These are phyloP conservation scores for Gryon sp. DNA, from an alignment of 1,140 invertebrate species.

Conservation along the genomic window DNA sequence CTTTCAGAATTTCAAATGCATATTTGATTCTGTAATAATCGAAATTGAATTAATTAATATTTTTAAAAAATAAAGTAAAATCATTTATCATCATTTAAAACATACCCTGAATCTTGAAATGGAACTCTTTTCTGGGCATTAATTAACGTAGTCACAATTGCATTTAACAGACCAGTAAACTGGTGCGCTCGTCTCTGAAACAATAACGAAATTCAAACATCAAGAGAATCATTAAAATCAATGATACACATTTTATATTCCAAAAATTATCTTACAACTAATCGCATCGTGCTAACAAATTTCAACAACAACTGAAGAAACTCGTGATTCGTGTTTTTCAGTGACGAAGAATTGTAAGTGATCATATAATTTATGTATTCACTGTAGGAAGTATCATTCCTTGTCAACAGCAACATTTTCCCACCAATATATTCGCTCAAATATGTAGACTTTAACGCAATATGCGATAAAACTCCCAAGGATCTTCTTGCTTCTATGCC, in stretches of 20 bases:
- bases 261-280: slow-evolving; percentile 65
- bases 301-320: slow-evolving; percentile 72
- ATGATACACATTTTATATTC: slow-evolving; percentile 11
- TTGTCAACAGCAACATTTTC: slow-evolving; percentile 55
- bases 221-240: slow-evolving; percentile 4
- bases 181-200: slow-evolving; percentile 76
- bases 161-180: slow-evolving; percentile 75
- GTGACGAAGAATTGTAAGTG: slow-evolving; percentile 70
- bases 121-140: slow-evolving; percentile 70
- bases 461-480: slow-evolving; percentile 67
- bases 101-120: slow-evolving; percentile 42
- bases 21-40: slow-evolving; percentile 69
- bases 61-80: slow-evolving; percentile 25
- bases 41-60: slow-evolving; percentile 4
- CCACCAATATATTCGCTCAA: slow-evolving; percentile 73
- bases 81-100: no score
- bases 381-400: slow-evolving; percentile 66
- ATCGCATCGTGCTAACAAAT: slow-evolving; percentile 68
- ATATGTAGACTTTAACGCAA: slow-evolving; percentile 69
- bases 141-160: slow-evolving; percentile 66
- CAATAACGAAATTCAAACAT: slow-evolving; percentile 6
- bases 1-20: slow-evolving; percentile 71
- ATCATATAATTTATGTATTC: slow-evolving; percentile 70
- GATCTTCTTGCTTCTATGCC: slow-evolving; percentile 74
- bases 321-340: slow-evolving; percentile 68